These are phyloP conservation scores for Scaptomyza hsui DNA, from an alignment of 1,140 invertebrate genomes.

Conservation along the genomic window DNA sequence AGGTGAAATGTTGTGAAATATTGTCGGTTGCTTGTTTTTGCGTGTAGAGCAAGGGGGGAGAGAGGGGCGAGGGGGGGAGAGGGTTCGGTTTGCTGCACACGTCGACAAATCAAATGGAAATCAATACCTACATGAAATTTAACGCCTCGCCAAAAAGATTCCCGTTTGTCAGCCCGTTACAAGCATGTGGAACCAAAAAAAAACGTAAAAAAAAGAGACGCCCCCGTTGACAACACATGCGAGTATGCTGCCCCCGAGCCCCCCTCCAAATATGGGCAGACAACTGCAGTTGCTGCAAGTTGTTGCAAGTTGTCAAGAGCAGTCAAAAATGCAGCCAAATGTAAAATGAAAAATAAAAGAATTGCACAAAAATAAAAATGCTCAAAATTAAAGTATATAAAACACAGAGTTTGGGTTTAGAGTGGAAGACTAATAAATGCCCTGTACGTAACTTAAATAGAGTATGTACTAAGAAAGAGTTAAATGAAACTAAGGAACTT, in stretches of 20 bases:
- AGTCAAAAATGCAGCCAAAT: constrained; percentile 65
- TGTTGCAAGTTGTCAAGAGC: constrained; percentile 50
- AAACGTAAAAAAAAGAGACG: constrained; percentile 27
- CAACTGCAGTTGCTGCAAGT: constrained; percentile 22
- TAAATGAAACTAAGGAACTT: too few species aligned
- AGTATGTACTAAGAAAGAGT: constrained; percentile 20
- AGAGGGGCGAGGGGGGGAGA: too few species aligned
- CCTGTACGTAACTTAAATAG: not conserved
- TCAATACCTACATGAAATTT: constrained; percentile 79
- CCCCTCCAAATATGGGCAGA: constrained; percentile 54
- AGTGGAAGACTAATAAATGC: not conserved
- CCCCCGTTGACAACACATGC: constrained; percentile 39
- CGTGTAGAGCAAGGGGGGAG: not conserved
- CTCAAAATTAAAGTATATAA: constrained; percentile 20
- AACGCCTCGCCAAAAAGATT: constrained; percentile 51
- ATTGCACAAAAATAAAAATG: constrained; percentile 48
- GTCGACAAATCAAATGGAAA: constrained; percentile 78
- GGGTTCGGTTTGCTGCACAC: not conserved
- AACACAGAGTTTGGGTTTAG: not conserved
- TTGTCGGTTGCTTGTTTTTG: constrained; percentile 43
- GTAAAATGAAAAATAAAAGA: constrained; percentile 37
- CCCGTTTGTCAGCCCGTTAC: constrained; percentile 38
- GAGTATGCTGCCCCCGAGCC: not conserved
- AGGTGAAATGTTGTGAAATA: constrained; percentile 82
- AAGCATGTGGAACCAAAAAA: constrained; percentile 3